Base-by-base conservation (phyloP, 1,140 invertebrate species). In the Sitobion miscanthi region DNA sequence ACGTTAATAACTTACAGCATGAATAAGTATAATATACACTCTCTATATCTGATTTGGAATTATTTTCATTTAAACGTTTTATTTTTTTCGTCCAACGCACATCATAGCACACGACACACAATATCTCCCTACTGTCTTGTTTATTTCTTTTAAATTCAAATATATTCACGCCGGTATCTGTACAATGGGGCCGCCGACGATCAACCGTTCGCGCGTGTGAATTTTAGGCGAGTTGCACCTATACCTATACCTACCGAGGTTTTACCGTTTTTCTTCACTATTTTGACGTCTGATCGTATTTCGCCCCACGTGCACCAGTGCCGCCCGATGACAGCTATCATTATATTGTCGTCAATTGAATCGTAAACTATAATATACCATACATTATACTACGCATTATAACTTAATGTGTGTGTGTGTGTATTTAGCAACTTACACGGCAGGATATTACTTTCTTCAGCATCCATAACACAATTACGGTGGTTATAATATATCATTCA, bases 401-500 rank as follows among this genome's bases (percentile, higher is more conserved):
- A 45, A 45, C 83, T 38, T 38, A 8, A 42, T 47, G 45, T 47
- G 45, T 47, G 77, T 82, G 35, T 38, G 47, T 52, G 91, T 38
- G 77, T 83, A 92, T 85, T n/a, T n/a, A 83, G 47, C 45, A 23
- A 42, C 45, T 23, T 83, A 92, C 77, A 25, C 77, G 77, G 35
- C 54, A 25, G 47, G 82, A 92, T 85, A 86, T 93, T 54, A 85
- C 82, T 93, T 93, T 86, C 82, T 93, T 93, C 82, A 42, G 91
- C 77, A 85, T 85, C 91, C 91, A 38, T 49, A 86, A 52, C 77
- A 85, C 82, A 54, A 86, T 93, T 45, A 57, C 82, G 35, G 49
- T 25, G 49, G 82, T 93, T n/a, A 83, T 93, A 93, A 90, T 85
- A 93, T 85, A 93, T 93, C 91, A 57, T 85, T 93, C 91, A 57